These are phyloP conservation scores for Eleutherodactylus coqui DNA, from an alignment of 2,797 vertebrate species.

Conservation along the genomic window DNA sequence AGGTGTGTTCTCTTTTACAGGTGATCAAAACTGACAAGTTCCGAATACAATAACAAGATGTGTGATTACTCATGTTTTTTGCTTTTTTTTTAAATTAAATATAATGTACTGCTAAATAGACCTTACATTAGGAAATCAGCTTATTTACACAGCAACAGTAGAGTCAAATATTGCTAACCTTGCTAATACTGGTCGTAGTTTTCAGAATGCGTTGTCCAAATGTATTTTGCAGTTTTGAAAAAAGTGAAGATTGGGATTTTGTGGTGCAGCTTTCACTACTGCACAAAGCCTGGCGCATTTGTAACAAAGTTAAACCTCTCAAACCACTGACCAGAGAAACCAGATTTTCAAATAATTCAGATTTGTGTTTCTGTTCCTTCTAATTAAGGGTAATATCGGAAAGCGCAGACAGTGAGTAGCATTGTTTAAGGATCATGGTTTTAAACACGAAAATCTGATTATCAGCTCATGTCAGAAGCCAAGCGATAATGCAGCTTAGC, in stretches of 20 bases:
- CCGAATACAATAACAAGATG: neutral
- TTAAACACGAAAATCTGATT: conserved; percentile 99
- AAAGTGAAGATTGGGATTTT: conserved; percentile 30
- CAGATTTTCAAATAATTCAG: conserved; percentile 99
- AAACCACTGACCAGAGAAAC: conserved; percentile 88
- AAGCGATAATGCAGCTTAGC: conserved; percentile 97
- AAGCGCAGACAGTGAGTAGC: conserved; percentile 91
- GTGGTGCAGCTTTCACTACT: conserved; percentile 60
- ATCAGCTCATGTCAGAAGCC: conserved; percentile 99
- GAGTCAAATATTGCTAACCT: neutral
- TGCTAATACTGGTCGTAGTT: neutral
- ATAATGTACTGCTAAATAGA: neutral
- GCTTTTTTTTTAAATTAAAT: too few species aligned
- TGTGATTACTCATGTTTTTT: neutral
- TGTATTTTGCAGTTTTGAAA: conserved; percentile 12
- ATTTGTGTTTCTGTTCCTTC: conserved; percentile 99
- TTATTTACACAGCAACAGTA: neutral
- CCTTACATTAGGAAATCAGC: neutral
- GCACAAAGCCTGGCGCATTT: conserved; percentile 95
- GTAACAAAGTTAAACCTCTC: conserved; percentile 98
- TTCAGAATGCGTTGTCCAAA: neutral
- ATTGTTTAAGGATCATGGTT: conserved; percentile 92
- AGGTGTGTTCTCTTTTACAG: neutral
- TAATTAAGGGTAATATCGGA: conserved; percentile 97
- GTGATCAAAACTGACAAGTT: neutral